Percentiles rank a stretch among this genome's conserved stretches.
These are phyloP conservation scores for Cacoxenus indagator DNA, from an alignment of 2,888 invertebrate genomes.

Conservation along the genomic window DNA sequence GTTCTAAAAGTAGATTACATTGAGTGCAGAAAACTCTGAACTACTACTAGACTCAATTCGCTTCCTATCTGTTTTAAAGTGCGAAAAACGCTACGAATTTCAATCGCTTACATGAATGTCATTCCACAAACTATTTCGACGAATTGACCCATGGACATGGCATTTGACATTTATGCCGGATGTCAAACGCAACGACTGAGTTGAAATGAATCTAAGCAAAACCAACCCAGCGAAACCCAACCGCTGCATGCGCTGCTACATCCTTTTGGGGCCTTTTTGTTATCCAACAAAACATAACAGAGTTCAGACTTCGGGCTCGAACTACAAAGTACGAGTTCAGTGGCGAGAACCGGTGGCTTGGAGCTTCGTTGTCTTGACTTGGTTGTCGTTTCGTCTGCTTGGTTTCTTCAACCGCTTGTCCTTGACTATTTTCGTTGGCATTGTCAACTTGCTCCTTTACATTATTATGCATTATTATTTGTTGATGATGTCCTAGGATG, in stretches of 20 bases:
- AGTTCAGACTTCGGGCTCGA: not conserved
- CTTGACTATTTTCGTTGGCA: not conserved
- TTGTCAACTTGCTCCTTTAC: not conserved
- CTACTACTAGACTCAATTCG: no score
- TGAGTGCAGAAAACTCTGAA: no score
- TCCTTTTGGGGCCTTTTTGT: not conserved
- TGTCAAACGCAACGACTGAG: not conserved
- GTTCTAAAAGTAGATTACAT: no score
- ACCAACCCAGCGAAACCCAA: no score
- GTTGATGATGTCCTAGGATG: not conserved
- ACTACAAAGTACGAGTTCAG: no score
- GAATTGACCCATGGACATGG: conserved; percentile 6
- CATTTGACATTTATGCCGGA: conserved; percentile 21
- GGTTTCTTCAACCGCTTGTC: not conserved
- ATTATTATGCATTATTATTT: not conserved
- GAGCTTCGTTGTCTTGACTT: no score
- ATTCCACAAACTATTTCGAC: not conserved
- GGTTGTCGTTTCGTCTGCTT: no score
- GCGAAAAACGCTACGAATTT: not conserved
- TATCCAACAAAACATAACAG: not conserved
- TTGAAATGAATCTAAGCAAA: not conserved
- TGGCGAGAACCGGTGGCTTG: not conserved
- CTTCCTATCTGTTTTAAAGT: not conserved
- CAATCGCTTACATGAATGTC: no score
- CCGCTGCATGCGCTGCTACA: no score